phyloP scores from a whole-genome alignment of 2,113 vertebrate genomes.

The Lepus americanus region DNA sequence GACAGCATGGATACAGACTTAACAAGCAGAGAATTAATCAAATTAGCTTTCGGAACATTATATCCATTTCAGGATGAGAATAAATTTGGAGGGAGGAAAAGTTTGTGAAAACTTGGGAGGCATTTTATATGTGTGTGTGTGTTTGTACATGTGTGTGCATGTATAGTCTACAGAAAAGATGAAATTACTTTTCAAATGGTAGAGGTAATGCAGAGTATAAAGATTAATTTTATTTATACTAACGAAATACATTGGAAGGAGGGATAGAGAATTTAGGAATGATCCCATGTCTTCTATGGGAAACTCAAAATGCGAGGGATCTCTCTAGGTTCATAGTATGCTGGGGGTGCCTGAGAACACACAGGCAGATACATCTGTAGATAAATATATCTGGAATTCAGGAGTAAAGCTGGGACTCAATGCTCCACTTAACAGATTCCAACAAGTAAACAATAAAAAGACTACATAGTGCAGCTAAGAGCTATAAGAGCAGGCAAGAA shows the following conservation, averaged over 20 bases:
- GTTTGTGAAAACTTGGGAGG: not conserved
- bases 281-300: not conserved
- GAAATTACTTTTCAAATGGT: not conserved
- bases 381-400: not conserved
- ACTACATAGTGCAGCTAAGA: too few relatives aligned
- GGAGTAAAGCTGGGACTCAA: not conserved
- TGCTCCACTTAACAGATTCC: too few relatives aligned
- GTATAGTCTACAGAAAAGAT: not conserved
- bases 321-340: not conserved
- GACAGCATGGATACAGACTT: not conserved
- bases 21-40: not conserved
- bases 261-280: not conserved
- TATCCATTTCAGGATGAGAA: not conserved
- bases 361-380: not conserved
- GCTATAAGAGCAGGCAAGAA: not conserved
- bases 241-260: slow-evolving; percentile 6
- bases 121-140: too few relatives aligned
- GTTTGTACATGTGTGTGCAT: not conserved
- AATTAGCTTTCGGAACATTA: slow-evolving; percentile 7
- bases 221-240: not conserved
- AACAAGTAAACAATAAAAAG: too few relatives aligned
- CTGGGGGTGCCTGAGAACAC: not conserved
- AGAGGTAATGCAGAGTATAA: not conserved
- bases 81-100: not conserved
- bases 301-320: not conserved